Evolutionary conservation across 2,113 vertebrate species (phyloP), one percentile per base, ranked within the genome.

Genomic region (Mastomys coucha): DNA sequence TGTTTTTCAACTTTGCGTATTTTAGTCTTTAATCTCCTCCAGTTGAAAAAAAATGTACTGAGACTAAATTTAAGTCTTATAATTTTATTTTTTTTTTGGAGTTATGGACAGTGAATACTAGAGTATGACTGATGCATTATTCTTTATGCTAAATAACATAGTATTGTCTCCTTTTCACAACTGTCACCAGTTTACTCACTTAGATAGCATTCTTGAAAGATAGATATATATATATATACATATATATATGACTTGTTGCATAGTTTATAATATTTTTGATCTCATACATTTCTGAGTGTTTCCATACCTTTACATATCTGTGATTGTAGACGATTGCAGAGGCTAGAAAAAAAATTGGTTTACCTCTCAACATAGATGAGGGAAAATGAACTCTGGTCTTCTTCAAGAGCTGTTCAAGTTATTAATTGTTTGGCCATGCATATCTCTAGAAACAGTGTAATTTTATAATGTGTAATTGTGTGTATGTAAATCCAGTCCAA

Each of bases 61-160:
- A 69, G 63, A 82, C 9, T 82, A 93, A 70, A 91, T 63, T 70
- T 70, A 45, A 69, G 2, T 16, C 36, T 5, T 88, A 90, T 81
- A 77, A 76, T 12, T 88, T 86, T 63, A 49, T 60, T 49, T 93
- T 89, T 58, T n/a, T 53, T 93, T 94, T 81, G 69, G 36, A 90
- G 65, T 45, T 81, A 36, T 16, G 10, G 53, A 17, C n/a, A 77
- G 36, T 14, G 7, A 17, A 6, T 70, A 49, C 33, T 77, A 78
- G 39, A 11, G 3, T 11, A 36, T 45, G 19, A 73, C 4, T 87
- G 19, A 81, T 17, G 58, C 20, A 53, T n/a, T 20, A 77, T 70
- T 0, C 0, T 70, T 0, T 58, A 78, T 53, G 49, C 14, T 14
- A 51, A n/a, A 81, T 51, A 60, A 12, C 4, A 39, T 9, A 67